Base-by-base conservation (phyloP, 2,113 vertebrate genomes). In the Tragulus kanchil region DNA sequence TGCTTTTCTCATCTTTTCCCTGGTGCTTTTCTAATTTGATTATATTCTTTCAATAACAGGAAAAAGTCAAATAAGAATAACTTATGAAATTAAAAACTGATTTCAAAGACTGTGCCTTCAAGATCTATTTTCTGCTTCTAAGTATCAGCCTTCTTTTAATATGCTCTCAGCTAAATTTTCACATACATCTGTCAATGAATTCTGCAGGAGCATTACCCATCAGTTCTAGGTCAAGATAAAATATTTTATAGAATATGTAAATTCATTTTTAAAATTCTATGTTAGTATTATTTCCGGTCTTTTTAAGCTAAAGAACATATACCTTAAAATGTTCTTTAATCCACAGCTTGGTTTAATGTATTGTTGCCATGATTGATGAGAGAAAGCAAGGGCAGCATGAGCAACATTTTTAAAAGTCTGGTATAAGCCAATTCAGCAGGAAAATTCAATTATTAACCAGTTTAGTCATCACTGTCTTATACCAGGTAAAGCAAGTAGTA, bases 41-140 rank as follows among this genome's bases (percentile, higher is more conserved):
- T 92, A 85, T 5, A 83, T 59, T 81, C 50, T 82, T 93, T 84
- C 31, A 89, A 65, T 56, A 92, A 89, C 8, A 85, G 48, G 56
- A 85, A 45, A 67, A 92, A 92, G 83, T 25, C 67, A 77, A 89
- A 77, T 71, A 97, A 93, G 88, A 89, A 45, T 67, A 50, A 90
- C 52, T 82, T 89, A 92, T 45, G 16, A 89, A 67, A 92, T 89
- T 89, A 85, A 71, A 93, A 94, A 15, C 54, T 83, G 59, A 75
- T 69, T 62, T 94, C 23, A 16, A 14, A 90, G 62, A 31, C 25
- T 36, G 36, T 15, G 9, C 75, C 54, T 97, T 9, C 59, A 69
- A 75, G 52, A 77, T 67, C 26, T 85, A 64, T 54, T 93, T 87
- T 59, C n/a, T 85, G 17, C 65, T 73, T 84, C 67, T 78, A 92